Conservation (phyloP, 2,113 vertebrate genomes). For the Trinectes maculatus region DNA sequence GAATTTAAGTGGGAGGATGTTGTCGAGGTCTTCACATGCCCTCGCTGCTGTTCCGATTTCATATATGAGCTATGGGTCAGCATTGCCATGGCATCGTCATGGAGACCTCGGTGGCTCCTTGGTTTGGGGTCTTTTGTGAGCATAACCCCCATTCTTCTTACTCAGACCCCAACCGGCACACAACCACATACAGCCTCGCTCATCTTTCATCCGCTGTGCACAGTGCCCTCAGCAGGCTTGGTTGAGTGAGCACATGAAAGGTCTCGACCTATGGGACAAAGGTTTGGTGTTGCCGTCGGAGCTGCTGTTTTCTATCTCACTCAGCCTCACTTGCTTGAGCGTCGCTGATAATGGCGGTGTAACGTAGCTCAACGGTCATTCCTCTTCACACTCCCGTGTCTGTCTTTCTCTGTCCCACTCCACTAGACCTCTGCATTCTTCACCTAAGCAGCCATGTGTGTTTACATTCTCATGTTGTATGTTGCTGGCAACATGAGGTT, state of each 20-base stretch:
- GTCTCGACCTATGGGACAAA: constrained; percentile 66
- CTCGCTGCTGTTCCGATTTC: not conserved
- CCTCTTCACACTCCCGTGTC: constrained; percentile 25
- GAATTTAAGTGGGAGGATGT: not conserved
- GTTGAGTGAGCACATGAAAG: constrained; percentile 48
- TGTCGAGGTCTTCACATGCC: not conserved
- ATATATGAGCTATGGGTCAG: constrained; percentile 18
- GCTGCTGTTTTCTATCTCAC: constrained; percentile 33
- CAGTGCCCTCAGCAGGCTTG: constrained; percentile 43
- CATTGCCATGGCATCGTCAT: constrained; percentile 56
- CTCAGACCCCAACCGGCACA: constrained; percentile 10
- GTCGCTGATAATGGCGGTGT: constrained; percentile 30
- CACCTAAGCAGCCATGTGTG: constrained; percentile 46
- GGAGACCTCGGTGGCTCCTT: constrained; percentile 24
- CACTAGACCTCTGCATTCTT: constrained; percentile 15
- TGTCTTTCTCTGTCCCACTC: constrained; percentile 25
- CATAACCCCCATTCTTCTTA: not conserved
- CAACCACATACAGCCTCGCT: constrained; percentile 49
- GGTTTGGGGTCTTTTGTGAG: constrained; percentile 36
- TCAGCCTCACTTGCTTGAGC: constrained; percentile 14
- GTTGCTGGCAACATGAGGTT: constrained; percentile 55
- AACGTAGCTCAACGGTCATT: constrained; percentile 47
- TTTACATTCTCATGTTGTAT: constrained; percentile 58
- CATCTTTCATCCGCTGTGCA: constrained; percentile 36
- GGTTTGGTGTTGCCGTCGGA: constrained; percentile 53